These are phyloP conservation scores for Naso thynnoides DNA, from an alignment of 2,797 vertebrate genomes.

Conservation along the genomic window DNA sequence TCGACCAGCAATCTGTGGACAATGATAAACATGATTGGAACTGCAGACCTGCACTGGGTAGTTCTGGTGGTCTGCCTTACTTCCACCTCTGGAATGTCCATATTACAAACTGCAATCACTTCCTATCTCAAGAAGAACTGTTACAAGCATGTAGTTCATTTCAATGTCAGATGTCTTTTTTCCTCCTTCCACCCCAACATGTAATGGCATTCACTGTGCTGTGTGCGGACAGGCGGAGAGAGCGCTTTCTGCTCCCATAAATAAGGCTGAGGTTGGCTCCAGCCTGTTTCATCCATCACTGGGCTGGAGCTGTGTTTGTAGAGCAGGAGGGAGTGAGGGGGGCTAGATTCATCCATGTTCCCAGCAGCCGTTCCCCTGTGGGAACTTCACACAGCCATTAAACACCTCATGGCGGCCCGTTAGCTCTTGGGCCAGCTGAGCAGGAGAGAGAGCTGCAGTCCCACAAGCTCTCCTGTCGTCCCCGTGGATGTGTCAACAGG, in stretches of 20 bases:
- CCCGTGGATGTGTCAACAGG: constrained; percentile 72
- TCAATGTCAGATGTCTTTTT: constrained; percentile 73
- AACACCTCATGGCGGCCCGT: constrained; percentile 81
- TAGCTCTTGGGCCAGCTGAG: constrained; percentile 70
- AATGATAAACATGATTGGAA: constrained; percentile 67
- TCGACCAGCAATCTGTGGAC: constrained; percentile 12
- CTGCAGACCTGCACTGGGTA: constrained; percentile 66
- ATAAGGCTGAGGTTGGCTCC: constrained; percentile 72
- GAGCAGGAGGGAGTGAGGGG: constrained; percentile 61
- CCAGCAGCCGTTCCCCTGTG: constrained; percentile 73
- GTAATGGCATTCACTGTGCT: constrained; percentile 69
- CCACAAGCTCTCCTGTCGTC: constrained; percentile 54
- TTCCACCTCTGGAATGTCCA: constrained; percentile 79
- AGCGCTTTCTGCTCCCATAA: constrained; percentile 78
- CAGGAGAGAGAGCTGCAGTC: constrained; percentile 51
- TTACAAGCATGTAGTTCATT: constrained; percentile 73
- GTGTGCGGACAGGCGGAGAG: constrained; percentile 63
- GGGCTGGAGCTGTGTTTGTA: constrained; percentile 72
- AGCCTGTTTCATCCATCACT: constrained; percentile 83
- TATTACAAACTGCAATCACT: constrained; percentile 70
- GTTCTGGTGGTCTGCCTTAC: constrained; percentile 70
- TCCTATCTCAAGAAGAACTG: constrained; percentile 68
- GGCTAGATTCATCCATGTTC: constrained; percentile 74
- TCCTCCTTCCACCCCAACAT: constrained; percentile 25
- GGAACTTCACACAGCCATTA: constrained; percentile 79